These are phyloP conservation scores for Orientallactaga bullata DNA, from an alignment of 2,113 vertebrate genomes.

Conservation along the genomic window DNA sequence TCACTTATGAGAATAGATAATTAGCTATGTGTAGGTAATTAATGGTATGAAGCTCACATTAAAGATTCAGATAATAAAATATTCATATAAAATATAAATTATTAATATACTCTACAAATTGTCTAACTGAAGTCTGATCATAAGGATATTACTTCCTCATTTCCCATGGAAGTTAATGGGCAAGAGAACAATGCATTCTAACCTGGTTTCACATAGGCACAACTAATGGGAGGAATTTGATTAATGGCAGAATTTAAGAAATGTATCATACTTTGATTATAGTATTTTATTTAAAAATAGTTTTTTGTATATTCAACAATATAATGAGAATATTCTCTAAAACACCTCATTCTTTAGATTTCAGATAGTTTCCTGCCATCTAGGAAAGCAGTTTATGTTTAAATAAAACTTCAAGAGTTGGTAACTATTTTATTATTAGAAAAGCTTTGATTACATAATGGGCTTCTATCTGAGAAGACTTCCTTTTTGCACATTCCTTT, in stretches of 20 bases:
- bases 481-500: background rate
- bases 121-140: constrained; percentile 20
- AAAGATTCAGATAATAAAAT: constrained; percentile 75
- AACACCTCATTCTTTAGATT: constrained; percentile 13
- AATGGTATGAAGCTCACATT: constrained; percentile 55
- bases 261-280: constrained; percentile 11
- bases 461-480: background rate
- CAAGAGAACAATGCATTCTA: constrained; percentile 27
- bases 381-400: background rate
- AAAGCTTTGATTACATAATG: background rate
- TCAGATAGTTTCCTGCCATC: background rate
- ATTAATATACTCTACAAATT: constrained; percentile 48
- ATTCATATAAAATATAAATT: constrained; percentile 73
- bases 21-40: constrained; percentile 56
- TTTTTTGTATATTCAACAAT: constrained; percentile 26
- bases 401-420: background rate
- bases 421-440: background rate
- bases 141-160: constrained; percentile 26
- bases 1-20: constrained; percentile 44
- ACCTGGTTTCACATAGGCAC: background rate
- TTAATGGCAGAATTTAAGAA: constrained; percentile 32
- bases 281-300: constrained; percentile 30
- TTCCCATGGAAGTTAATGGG: constrained; percentile 54
- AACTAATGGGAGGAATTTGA: constrained; percentile 37
- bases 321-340: constrained; percentile 22